Percentiles rank a stretch among this genome's conserved stretches.
Evolutionary conservation across 2,113 vertebrate species (phyloP).

Genomic region (Cnemophilus loriae): DNA sequence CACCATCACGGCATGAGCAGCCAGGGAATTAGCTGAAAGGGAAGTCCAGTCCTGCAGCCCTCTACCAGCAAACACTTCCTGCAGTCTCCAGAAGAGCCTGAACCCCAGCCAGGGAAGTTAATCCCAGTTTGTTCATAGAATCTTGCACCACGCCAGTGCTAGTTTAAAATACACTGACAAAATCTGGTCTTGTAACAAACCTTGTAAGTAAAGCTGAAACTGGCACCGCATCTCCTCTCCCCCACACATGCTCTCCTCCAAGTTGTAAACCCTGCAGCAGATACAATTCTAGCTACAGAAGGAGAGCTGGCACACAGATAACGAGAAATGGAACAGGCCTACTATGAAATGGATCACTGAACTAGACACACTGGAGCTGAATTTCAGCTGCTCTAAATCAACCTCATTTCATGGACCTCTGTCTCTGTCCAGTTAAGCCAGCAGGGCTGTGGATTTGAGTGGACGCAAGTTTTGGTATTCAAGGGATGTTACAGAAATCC

Average conservation of each 20-base stretch:
- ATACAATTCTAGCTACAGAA: not conserved
- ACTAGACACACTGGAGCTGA: not conserved
- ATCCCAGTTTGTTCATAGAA: not conserved
- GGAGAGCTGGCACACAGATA: not conserved
- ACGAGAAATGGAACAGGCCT: not conserved
- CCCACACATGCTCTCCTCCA: not conserved
- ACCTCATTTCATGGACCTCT: not conserved
- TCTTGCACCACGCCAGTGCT: not conserved
- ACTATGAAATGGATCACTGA: not conserved
- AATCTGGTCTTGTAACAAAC: slow-evolving; percentile 1
- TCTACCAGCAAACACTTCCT: not conserved
- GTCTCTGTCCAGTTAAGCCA: not conserved
- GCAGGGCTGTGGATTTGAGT: not conserved
- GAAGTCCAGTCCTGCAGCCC: not conserved
- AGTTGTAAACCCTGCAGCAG: not conserved
- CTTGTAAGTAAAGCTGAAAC: slow-evolving; percentile 16
- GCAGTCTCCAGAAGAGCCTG: not conserved
- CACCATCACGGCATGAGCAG: not conserved
- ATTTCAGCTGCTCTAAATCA: not conserved
- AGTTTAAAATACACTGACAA: not conserved
- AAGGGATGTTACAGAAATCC: not conserved
- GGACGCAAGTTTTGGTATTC: not conserved
- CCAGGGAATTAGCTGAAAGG: not conserved
- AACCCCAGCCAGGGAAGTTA: not conserved
- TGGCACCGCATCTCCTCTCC: not conserved